Evolutionary conservation across 2,888 invertebrate genomes (phyloP).

Genomic region (Cephus runcator): DNA sequence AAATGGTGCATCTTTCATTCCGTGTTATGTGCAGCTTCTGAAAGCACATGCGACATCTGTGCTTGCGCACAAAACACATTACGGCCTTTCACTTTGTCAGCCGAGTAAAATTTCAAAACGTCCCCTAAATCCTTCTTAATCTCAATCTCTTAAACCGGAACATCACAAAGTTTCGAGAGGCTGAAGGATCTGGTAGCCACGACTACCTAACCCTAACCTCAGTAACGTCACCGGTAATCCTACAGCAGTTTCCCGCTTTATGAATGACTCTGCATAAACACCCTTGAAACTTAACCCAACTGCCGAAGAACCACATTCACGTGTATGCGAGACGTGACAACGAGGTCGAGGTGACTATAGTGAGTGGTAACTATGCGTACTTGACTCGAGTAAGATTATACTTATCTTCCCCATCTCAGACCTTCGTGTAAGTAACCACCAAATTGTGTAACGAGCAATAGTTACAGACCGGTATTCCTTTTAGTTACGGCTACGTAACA

Average conservation of each 20-base stretch:
- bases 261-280: slow-evolving; percentile 5
- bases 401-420: neutral
- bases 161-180: slow-evolving; percentile 1
- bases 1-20: neutral
- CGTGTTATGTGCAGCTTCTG: neutral
- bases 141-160: neutral
- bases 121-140: neutral
- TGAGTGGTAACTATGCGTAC: neutral
- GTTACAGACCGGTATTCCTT: no score
- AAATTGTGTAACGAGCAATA: neutral
- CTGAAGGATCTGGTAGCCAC: neutral
- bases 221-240: neutral
- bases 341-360: neutral
- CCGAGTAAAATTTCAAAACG: neutral
- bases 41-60: neutral
- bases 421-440: neutral
- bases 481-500: no score
- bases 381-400: neutral
- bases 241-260: neutral
- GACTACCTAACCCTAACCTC: neutral
- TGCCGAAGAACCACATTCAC: neutral
- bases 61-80: neutral
- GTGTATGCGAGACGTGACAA: neutral
- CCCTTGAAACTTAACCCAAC: neutral
- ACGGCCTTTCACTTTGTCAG: neutral